Base-by-base conservation (phyloP, 2,888 invertebrate species). In the Colostygia pectinataria region DNA sequence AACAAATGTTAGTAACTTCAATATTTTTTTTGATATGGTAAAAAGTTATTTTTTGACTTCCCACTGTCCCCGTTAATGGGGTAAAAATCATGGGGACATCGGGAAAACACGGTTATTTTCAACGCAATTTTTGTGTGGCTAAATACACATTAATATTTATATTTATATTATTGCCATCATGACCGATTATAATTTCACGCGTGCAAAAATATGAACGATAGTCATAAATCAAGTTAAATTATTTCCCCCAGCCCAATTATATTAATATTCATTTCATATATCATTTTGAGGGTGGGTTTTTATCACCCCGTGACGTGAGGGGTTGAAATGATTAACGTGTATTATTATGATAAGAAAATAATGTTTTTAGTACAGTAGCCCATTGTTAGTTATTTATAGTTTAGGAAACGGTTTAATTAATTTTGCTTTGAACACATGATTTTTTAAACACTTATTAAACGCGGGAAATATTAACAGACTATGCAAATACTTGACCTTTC, bases 251-350 rank as follows among this genome's bases (percentile, higher is more conserved):
- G 45, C 38, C 47, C 54, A 55, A 54, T 44, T 43, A 46, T 56
- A 58, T 55, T 57, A 53, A 52, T 58, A 59, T 57, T 55, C 59
- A 57, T 55, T 43, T 49, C 51, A 53, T 51, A 46, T 49, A 58
- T 59, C 51, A 59, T 52, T 58, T 55, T 51, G 48, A 48, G 59
- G 57, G 53, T 50, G 46, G 23, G 31, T 46, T 47, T 55, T 53
- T 53, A 56, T 55, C 50, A 43, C 48, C 39, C 51, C 34, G 33
- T 39, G 45, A 53, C 53, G 44, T 31, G 43, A 57, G 53, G 58
- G 61, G 58, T 50, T 39, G 39, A 46, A 50, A 59, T 61, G 61
- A 61, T 57, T 51, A 59, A 57, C 53, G 39, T 25, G 38, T 52
- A 49, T 55, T 55, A 48, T 51, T 39, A 43, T 47, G 33, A 48